A percentile compares a stretch with the other conserved stretches of the same genome.
Evolutionary conservation across 2,888 invertebrate species (phyloP).

Genomic region (Bellardia bayeri): DNA sequence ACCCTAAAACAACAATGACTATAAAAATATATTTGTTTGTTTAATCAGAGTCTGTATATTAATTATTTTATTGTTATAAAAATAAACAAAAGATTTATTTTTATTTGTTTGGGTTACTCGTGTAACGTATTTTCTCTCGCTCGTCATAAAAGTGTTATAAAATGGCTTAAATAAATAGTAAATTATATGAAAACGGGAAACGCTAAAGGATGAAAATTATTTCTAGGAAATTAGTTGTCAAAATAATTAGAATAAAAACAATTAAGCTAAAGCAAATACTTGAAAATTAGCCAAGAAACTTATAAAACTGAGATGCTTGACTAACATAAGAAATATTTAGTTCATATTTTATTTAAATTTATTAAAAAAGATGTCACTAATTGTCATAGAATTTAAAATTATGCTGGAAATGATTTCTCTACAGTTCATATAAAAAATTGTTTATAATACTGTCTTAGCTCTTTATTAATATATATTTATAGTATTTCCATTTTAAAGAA

Average conservation of each 20-base stretch:
- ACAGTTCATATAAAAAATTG: too few relatives aligned
- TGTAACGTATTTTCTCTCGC: neutral
- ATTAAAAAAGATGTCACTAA: too few relatives aligned
- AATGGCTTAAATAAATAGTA: neutral
- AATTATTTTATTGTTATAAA: slow-evolving; percentile 42
- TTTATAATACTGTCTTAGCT: too few relatives aligned
- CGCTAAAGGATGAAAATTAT: neutral
- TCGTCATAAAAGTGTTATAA: neutral
- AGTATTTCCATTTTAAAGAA: too few relatives aligned
- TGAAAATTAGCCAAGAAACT: neutral
- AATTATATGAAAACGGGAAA: neutral
- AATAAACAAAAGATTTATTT: slow-evolving; percentile 35
- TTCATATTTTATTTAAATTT: too few relatives aligned
- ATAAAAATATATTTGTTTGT: neutral
- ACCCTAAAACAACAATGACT: slow-evolving; percentile 18
- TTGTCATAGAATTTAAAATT: too few relatives aligned
- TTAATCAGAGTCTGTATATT: neutral
- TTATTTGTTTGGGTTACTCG: neutral
- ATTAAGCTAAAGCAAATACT: neutral
- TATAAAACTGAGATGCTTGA: too few relatives aligned
- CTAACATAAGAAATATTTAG: too few relatives aligned
- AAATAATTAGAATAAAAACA: neutral
- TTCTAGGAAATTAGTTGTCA: neutral
- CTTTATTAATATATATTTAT: too few relatives aligned
- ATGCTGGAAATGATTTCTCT: too few relatives aligned